Percentiles rank a stretch among this genome's conserved stretches.
Evolutionary conservation across 2,888 invertebrate genomes (phyloP).

Genomic region (Trachelus stipa): DNA sequence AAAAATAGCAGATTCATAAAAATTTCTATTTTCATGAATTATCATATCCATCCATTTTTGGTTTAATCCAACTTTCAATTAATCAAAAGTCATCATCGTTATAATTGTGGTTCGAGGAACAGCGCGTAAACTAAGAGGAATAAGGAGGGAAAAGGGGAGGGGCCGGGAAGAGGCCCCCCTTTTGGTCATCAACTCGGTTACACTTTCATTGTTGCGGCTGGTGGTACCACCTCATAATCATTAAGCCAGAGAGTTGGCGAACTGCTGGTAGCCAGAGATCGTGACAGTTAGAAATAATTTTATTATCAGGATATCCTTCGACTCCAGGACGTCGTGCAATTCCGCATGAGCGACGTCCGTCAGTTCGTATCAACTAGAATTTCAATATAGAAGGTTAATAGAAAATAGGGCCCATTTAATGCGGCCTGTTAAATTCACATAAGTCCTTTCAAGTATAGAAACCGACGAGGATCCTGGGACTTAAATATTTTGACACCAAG

Average conservation of each 20-base stretch:
- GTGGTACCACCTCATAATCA: conserved; percentile 48
- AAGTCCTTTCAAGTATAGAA: conserved; percentile 16
- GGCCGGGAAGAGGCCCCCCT: conserved; percentile 24
- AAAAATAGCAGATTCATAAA: not conserved
- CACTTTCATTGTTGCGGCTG: conserved; percentile 61
- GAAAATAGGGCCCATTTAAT: not conserved
- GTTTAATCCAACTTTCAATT: conserved; percentile 37
- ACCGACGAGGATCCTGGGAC: conserved; percentile 17
- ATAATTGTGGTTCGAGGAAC: not conserved
- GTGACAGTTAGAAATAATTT: not conserved
- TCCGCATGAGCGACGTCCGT: not conserved
- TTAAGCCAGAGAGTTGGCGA: not conserved
- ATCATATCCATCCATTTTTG: conserved; percentile 34
- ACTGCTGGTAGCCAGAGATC: not conserved
- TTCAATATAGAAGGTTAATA: not conserved
- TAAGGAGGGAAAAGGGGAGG: conserved; percentile 12
- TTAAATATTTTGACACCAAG: conserved; percentile 39
- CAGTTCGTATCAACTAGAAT: not conserved
- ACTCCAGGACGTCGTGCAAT: not conserved
- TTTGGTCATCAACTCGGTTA: conserved; percentile 48
- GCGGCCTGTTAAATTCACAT: not conserved
- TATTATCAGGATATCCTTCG: not conserved
- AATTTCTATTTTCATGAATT: not conserved
- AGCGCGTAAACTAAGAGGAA: not conserved
- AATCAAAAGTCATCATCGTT: conserved; percentile 29